Evolutionary conservation across 2,888 invertebrate species (phyloP), one percentile per base, ranked within the genome.

Genomic region (Thymelicus sylvestris): DNA sequence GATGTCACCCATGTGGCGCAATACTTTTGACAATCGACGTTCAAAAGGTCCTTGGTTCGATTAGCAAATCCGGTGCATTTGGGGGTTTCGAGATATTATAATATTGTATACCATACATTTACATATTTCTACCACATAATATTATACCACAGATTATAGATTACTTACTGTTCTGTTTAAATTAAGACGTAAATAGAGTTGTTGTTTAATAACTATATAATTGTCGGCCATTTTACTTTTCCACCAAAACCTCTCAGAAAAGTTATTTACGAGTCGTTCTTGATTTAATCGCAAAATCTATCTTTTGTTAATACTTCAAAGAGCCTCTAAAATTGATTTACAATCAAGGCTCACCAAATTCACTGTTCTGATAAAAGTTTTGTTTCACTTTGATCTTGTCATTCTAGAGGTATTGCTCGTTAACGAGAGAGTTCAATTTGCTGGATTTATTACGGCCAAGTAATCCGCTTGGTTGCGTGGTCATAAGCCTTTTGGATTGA

Each of bases 281-380:
- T 55, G n/a, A 55, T n/a, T 55, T 24, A 19, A 52, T 52, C 52
- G 19, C 52, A 19, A 52, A 52, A 52, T 52, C 52, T 19, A 19
- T 31, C 55, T 57, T 57, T 31, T 57, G 13, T 57, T 31, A 31
- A 31, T 57, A 57, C 57, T 44, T 44, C 61, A 61, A 62, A 44
- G 61, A 61, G 62, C 24, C n/a, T n/a, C 48, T 31, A 6, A 63
- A 63, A 63, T 50, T 48, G 63, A 31, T 48, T 63, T 63, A 63
- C 31, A 63, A 63, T 63, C 31, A 48, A 63, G n/a, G 31, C 47
- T 63, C 15, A 12, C 24, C 7, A 50, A 63, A 31, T 19, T 63
- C 31, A 31, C 15, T 31, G 63, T 50, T 63, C 63, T n/a, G n/a
- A 63, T 48, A 63, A 50, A 63, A 63, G 47, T 63, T 31, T 38